phyloP scores from a whole-genome alignment of 2,113 vertebrate genomes.

The Gallinago jamesoni region DNA sequence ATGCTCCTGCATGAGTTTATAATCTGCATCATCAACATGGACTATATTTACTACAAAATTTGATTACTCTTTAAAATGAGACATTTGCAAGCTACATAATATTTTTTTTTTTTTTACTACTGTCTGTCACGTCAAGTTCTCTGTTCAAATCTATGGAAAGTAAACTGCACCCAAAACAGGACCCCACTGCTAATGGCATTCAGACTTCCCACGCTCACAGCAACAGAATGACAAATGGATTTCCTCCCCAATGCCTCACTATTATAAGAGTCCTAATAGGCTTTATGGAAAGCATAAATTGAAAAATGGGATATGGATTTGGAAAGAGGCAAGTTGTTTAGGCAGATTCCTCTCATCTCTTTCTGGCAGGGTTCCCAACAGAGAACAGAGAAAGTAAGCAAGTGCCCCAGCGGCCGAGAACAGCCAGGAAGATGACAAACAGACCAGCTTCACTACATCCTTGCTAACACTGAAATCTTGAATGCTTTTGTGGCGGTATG shows the following conservation, averaged over 20 bases:
- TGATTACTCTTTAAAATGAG: neutral
- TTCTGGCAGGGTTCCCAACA: neutral
- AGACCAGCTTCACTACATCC: neutral
- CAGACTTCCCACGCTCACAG: neutral
- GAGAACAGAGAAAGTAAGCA: neutral
- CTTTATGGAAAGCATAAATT: neutral
- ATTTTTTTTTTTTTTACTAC: neutral
- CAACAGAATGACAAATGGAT: neutral
- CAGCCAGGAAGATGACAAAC: neutral
- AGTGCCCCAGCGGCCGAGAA: neutral
- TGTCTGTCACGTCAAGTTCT: neutral
- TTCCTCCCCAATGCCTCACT: neutral
- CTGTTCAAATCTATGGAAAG: neutral
- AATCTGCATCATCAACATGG: slow-evolving; percentile 23
- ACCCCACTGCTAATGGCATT: neutral
- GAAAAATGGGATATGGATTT: neutral
- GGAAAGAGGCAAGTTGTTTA: neutral
- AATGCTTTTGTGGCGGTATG: neutral
- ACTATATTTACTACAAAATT: neutral
- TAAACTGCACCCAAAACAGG: neutral
- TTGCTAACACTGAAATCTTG: neutral
- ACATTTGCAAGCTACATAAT: neutral
- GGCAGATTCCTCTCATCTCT: neutral
- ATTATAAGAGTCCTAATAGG: neutral
- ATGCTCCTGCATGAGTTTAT: slow-evolving; percentile 24